These are phyloP conservation scores for Malacoctenus gilli DNA, from an alignment of 2,797 vertebrate genomes.

Conservation along the genomic window DNA sequence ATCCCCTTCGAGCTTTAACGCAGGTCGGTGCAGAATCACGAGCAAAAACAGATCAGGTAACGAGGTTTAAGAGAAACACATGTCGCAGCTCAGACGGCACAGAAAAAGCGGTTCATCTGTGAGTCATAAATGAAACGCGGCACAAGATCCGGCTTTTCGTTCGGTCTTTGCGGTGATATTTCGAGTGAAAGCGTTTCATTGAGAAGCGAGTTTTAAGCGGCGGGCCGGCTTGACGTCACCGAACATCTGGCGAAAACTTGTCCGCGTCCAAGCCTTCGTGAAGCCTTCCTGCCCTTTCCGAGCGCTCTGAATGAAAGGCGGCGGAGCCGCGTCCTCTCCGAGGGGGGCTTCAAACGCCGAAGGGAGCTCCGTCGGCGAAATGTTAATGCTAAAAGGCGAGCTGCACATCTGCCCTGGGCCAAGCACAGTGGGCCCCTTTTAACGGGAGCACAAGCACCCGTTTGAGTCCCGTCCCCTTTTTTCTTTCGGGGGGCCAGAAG, in stretches of 20 bases:
- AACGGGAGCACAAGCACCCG: constrained; percentile 72
- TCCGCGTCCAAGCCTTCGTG: constrained; percentile 17
- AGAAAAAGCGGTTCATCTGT: too few species aligned
- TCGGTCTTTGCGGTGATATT: too few species aligned
- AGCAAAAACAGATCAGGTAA: too few species aligned
- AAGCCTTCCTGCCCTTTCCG: constrained; percentile 41
- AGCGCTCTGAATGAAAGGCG: constrained; percentile 46
- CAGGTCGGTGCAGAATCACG: too few species aligned
- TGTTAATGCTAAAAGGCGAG: constrained; percentile 72
- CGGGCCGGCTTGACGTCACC: constrained; percentile 37
- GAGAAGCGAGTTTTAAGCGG: constrained; percentile 4
- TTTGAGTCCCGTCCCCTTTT: constrained; percentile 63
- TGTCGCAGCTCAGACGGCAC: too few species aligned
- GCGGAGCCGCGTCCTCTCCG: constrained; percentile 58
- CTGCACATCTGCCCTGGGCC: constrained; percentile 75
- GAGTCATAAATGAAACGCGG: too few species aligned
- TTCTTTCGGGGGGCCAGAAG: constrained; percentile 33
- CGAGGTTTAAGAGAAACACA: too few species aligned
- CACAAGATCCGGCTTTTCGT: too few species aligned
- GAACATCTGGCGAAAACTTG: constrained; percentile 58
- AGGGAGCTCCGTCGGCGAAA: constrained; percentile 61
- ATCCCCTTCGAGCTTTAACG: too few species aligned
- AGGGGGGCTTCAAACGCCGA: constrained; percentile 61
- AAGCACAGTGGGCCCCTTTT: constrained; percentile 73
- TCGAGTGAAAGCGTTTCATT: constrained; percentile 4